These are phyloP conservation scores for Hirudo medicinalis DNA, from an alignment of 1,140 invertebrate species.

Conservation along the genomic window DNA sequence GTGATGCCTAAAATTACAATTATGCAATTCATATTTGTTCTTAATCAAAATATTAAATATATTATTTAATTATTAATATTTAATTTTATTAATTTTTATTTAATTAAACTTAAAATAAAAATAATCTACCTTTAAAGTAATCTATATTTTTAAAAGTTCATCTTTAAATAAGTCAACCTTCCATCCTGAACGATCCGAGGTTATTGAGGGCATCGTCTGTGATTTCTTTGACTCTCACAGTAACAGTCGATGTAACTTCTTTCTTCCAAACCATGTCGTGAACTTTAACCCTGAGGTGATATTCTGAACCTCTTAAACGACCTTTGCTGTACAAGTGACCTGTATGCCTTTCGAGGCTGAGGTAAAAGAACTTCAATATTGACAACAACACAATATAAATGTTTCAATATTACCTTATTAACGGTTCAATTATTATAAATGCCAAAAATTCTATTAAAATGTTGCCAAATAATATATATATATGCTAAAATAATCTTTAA, in stretches of 20 bases:
- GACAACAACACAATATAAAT: neutral
- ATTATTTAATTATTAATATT: too few species aligned
- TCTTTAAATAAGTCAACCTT: slow-evolving; percentile 42
- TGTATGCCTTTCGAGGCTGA: slow-evolving; percentile 72
- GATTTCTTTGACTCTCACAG: slow-evolving; percentile 79
- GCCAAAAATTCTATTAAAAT: too few species aligned
- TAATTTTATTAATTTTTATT: too few species aligned
- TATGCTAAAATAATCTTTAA: neutral
- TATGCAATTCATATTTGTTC: neutral
- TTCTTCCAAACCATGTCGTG: slow-evolving; percentile 71
- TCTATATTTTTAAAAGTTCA: neutral
- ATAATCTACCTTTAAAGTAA: too few species aligned
- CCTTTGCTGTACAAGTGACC: slow-evolving; percentile 90
- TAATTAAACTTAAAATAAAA: too few species aligned
- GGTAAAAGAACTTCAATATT: slow-evolving; percentile 34
- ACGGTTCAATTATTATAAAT: neutral
- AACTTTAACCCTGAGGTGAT: slow-evolving; percentile 75
- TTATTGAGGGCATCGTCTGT: slow-evolving; percentile 86
- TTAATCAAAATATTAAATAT: neutral
- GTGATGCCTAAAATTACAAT: slow-evolving; percentile 58
- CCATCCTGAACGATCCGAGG: slow-evolving; percentile 79
- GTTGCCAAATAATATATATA: too few species aligned
- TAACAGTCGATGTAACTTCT: slow-evolving; percentile 78
- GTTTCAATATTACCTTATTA: neutral
- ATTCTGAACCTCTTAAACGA: slow-evolving; percentile 69